Conservation (phyloP, 2,113 vertebrate species). For the Dromaius novaehollandiae region DNA sequence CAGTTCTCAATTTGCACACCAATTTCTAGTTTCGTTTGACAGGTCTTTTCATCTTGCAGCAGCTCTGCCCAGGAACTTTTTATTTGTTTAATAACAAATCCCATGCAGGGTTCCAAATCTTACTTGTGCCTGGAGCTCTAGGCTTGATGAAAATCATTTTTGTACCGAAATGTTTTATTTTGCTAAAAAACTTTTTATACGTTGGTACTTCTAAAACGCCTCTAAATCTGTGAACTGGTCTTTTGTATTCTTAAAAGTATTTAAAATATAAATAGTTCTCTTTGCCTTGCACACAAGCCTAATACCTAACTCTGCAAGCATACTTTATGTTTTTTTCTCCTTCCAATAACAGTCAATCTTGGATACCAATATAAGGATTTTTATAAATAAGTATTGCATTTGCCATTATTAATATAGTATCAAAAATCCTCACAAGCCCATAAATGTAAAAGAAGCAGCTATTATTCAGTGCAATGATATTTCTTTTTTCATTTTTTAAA, state of each 20-base stretch:
- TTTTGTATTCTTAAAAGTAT: neutral
- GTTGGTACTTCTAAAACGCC: neutral
- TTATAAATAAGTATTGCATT: neutral
- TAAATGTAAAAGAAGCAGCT: neutral
- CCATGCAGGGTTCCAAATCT: neutral
- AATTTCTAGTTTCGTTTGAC: slow-evolving; percentile 1
- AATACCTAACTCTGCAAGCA: neutral
- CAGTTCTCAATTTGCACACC: neutral
- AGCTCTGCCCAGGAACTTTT: neutral
- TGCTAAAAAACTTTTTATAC: neutral
- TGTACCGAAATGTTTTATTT: neutral
- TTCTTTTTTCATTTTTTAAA: neutral
- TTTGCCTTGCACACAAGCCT: neutral
- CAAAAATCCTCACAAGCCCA: neutral
- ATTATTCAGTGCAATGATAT: neutral
- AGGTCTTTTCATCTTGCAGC: neutral
- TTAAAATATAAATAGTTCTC: neutral
- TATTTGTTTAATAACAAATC: neutral
- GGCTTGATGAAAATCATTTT: neutral
- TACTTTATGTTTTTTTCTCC: neutral
- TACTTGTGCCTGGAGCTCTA: neutral
- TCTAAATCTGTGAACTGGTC: neutral
- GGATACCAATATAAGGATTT: neutral
- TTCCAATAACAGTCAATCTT: neutral
- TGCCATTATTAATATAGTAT: neutral